These are phyloP conservation scores for Heliconius hewitsoni DNA, from an alignment of 1,140 invertebrate genomes.

Conservation along the genomic window DNA sequence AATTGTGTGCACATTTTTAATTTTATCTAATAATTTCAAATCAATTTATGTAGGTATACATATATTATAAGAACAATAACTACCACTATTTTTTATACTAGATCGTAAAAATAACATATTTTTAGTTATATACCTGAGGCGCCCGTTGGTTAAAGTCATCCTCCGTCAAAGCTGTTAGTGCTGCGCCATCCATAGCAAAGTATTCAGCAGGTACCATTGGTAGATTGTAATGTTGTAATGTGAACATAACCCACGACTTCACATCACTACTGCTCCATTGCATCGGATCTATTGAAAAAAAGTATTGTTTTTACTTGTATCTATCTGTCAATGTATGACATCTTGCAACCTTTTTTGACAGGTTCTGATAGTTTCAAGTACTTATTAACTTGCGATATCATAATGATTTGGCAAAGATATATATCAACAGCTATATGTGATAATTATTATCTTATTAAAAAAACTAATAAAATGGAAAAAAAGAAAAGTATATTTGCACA, in stretches of 20 bases:
- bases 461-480: background rate
- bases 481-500: background rate
- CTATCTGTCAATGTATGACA: no score
- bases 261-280: slow-evolving; percentile 92
- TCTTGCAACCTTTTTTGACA: no score
- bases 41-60: background rate
- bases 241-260: slow-evolving; percentile 93
- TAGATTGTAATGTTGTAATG: slow-evolving; percentile 88
- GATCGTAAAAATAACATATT: background rate
- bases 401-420: no score
- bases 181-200: slow-evolving; percentile 90
- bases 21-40: no score
- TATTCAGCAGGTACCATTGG: slow-evolving; percentile 86
- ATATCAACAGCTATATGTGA: no score
- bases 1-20: no score
- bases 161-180: slow-evolving; percentile 88
- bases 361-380: no score
- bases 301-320: no score
- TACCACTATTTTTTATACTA: background rate
- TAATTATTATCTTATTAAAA: no score
- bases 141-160: slow-evolving; percentile 91
- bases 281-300: slow-evolving; percentile 87
- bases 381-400: no score
- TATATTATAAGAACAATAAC: background rate
- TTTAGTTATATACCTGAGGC: slow-evolving; percentile 84